Conservation (phyloP, 2,797 vertebrate genomes). For the Coluber constrictor region DNA sequence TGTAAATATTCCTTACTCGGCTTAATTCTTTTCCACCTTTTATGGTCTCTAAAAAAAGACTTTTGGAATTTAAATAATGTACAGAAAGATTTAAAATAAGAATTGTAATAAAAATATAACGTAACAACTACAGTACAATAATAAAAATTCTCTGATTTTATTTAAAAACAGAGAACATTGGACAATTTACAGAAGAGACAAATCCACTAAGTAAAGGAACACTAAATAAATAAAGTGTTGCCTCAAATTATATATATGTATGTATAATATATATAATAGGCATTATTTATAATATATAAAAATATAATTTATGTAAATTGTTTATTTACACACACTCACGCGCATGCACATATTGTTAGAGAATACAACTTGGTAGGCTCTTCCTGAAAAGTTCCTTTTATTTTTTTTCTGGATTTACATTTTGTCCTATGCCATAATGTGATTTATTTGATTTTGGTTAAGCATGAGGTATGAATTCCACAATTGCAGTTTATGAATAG, state of each 20-base stretch:
- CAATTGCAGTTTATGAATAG: background rate
- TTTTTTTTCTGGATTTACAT: background rate
- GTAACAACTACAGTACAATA: background rate
- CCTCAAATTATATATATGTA: background rate
- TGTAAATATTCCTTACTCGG: background rate
- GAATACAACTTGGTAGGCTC: no score
- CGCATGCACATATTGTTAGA: no score
- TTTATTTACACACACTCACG: no score
- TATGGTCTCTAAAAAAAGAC: background rate
- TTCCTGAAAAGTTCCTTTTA: background rate
- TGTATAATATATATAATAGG: no score
- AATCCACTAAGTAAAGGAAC: background rate
- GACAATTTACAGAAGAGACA: background rate
- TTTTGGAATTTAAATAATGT: background rate
- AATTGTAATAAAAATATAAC: background rate
- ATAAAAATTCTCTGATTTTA: background rate
- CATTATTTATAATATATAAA: no score
- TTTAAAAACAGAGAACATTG: background rate
- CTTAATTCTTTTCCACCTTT: background rate
- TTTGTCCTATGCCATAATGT: background rate
- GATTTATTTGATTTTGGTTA: background rate
- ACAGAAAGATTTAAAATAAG: background rate
- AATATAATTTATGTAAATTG: no score
- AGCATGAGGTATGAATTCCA: background rate
- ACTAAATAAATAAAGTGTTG: background rate